Evolutionary conservation across 92 coral and sea anemone species (phyloP), one percentile per base, ranked within the genome.

Genomic region (Palythoa grandis): DNA sequence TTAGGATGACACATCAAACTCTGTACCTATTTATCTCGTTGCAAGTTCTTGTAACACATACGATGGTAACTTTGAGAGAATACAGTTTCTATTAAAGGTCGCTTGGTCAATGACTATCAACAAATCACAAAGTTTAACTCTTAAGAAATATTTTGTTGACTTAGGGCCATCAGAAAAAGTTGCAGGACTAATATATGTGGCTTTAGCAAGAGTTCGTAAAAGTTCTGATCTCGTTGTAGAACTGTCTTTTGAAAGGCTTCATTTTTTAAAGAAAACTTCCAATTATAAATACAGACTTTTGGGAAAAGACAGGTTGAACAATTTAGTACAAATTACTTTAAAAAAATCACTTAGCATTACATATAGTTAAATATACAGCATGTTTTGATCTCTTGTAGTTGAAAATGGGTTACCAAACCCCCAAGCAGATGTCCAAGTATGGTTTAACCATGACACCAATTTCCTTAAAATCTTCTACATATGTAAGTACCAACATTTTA

Each of bases 71-170:
- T 39, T 37, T 58, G 70, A 79, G 22, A n/a, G 68, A 61, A 19
- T 78, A 35, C 88, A 88, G 70, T 83, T 83, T 72, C 91, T 89
- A 39, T 82, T 88, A 19, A 88, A 67, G 70, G 60, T 83, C 7
- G 47, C 87, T 35, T 83, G 87, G 87, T 83, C 87, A 20, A 83
- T 83, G 14, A 78, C 83, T 14, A 78, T 78, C 38, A 74, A 78
- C 63, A 78, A 78, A 38, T 57, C 83, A 40, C 83, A 78, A 50
- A 74, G 83, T 16, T 78, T 78, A 78, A 78, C 83, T 52, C 65
- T 78, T 24, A 65, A 78, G 16, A 39, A 23, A 20, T 57, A 37
- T 38, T 29, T n/a, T 37, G 50, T 82, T 82, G 86, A 82, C 24
- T 73, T 84, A 71, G 88, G 88, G 23, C 72, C 91, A 11, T 40